These are phyloP conservation scores for Pilophorus perplexus DNA, from an alignment of 2,888 invertebrate genomes.

Conservation along the genomic window DNA sequence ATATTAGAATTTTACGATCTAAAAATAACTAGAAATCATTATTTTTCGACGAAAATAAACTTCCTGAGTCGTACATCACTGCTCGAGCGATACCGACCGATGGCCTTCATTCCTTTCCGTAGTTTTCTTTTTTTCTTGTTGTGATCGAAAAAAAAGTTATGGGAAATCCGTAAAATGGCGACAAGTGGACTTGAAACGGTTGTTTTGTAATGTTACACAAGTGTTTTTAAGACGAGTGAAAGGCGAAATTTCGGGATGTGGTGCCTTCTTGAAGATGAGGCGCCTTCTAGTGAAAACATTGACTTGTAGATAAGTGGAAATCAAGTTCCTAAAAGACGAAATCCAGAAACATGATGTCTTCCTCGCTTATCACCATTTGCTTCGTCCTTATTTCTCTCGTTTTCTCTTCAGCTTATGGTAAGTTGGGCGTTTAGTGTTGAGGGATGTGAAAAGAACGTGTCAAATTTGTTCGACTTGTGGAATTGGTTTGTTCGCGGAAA, in stretches of 20 bases:
- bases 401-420: constrained; percentile 5
- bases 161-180: constrained; percentile 32
- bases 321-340: constrained; percentile 33
- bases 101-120: constrained; percentile 27
- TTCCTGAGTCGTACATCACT: no score
- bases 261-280: constrained; percentile 22
- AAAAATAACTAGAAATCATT: no score
- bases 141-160: constrained; percentile 25
- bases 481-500: no score
- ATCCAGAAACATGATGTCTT: constrained; percentile 36
- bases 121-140: constrained; percentile 21
- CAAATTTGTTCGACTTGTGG: no score
- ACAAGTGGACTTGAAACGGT: constrained; percentile 13
- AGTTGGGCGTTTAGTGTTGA: not conserved
- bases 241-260: not conserved
- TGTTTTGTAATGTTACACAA: constrained; percentile 30
- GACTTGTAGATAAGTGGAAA: constrained; percentile 22
- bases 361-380: constrained; percentile 25
- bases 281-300: constrained; percentile 12
- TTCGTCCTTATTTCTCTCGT: constrained; percentile 27
- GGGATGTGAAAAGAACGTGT: no score
- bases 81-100: no score
- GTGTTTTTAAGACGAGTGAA: no score
- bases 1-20: no score
- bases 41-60: no score